Evolutionary conservation across 92 coral and sea anemone species (phyloP).

Genomic region (Umimayanthus chanpuru): DNA sequence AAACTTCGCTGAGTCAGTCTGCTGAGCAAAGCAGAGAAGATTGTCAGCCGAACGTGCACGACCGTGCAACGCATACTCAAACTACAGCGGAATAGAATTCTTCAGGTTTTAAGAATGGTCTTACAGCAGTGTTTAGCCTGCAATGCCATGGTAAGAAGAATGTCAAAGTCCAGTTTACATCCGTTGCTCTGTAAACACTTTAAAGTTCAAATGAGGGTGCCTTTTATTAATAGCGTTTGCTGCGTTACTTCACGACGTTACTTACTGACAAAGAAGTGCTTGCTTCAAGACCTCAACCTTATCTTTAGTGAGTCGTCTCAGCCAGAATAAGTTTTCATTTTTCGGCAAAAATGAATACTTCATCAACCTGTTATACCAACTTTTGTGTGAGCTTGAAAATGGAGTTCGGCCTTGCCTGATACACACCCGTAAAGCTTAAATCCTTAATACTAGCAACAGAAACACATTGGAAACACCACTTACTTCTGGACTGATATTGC

Average conservation of each 20-base stretch:
- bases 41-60: not conserved
- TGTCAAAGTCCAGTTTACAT: not conserved
- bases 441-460: too few species aligned
- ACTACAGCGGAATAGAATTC: not conserved
- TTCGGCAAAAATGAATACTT: too few species aligned
- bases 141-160: conserved; percentile 3
- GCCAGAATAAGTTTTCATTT: too few species aligned
- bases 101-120: not conserved
- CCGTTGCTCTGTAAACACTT: not conserved
- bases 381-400: too few species aligned
- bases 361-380: too few species aligned
- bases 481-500: too few species aligned
- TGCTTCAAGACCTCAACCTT: too few species aligned
- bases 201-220: not conserved
- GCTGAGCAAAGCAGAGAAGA: not conserved
- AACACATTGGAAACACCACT: too few species aligned
- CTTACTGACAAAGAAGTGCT: too few species aligned
- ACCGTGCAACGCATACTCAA: not conserved
- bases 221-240: not conserved
- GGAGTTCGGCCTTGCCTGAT: too few species aligned
- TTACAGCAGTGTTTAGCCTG: conserved; percentile 12
- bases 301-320: too few species aligned
- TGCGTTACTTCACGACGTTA: not conserved
- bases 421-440: too few species aligned
- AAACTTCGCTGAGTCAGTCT: not conserved